These are phyloP conservation scores for Holothuria scabra DNA, from an alignment of 53 echinoderm and acorn worm species.

Conservation along the genomic window DNA sequence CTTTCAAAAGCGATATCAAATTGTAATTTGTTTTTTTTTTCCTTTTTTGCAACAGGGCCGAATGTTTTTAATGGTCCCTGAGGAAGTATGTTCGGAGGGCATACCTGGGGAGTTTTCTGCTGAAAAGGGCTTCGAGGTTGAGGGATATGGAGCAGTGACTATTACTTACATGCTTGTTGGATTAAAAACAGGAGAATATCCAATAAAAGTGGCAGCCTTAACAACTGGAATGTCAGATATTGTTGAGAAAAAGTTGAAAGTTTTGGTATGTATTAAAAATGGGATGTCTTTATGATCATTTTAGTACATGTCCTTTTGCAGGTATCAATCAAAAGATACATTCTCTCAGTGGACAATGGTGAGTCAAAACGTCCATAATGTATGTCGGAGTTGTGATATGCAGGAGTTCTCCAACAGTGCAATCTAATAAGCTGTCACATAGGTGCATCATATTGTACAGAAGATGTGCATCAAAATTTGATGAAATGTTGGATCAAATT, in stretches of 20 bases:
- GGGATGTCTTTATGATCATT: background rate
- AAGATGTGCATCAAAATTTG: too few relatives aligned
- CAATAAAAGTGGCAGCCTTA: background rate
- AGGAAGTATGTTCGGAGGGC: background rate
- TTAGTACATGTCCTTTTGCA: too few relatives aligned
- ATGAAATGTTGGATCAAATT: too few relatives aligned
- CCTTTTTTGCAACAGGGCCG: background rate
- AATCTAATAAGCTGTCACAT: too few relatives aligned
- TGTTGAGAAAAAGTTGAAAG: background rate
- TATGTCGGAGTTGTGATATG: too few relatives aligned
- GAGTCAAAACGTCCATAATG: too few relatives aligned
- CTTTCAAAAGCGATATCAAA: too few relatives aligned
- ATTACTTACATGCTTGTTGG: background rate
- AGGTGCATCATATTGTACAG: too few relatives aligned
- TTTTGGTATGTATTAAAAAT: background rate
- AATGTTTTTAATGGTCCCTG: background rate
- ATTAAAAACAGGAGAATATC: conserved; percentile 8
- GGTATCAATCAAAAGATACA: too few relatives aligned
- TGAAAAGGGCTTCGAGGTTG: background rate
- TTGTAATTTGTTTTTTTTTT: background rate
- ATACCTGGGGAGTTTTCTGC: background rate
- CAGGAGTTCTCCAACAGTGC: too few relatives aligned
- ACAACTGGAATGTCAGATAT: background rate
- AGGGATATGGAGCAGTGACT: background rate
- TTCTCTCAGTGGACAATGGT: too few relatives aligned